Evolutionary conservation across 2,797 vertebrate genomes (phyloP), one percentile per base, ranked within the genome.

Genomic region (Benthosema pterotum): DNA sequence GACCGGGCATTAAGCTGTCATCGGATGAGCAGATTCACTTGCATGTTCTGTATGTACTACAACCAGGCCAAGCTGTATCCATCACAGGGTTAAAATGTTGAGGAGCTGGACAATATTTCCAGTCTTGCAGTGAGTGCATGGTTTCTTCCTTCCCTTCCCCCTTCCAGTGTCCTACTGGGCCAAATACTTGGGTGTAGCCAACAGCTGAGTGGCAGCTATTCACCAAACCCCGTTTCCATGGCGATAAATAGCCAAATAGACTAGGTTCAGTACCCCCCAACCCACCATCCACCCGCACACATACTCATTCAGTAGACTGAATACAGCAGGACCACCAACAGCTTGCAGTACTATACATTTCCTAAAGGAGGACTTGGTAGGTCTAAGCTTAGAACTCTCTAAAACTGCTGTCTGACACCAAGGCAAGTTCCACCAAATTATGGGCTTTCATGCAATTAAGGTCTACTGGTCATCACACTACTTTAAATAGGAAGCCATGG

Each of bases 121-220:
- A 43, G 18, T 16, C 59, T 46, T 16, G 60, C 48, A 17, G 52
- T 51, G 65, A 76, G 47, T 55, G 28, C 32, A 65, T 15, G 3
- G 43, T 52, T 16, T 42, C 46, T 25, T 47, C 25, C 28, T 46
- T 51, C 17, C 57, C 64, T 9, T 9, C 54, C 57, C 16, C 18
- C 17, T 9, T 8, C 8, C 13, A 32, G 28, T 61, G n/a, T 15
- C 43, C 57, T 12, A 32, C 61, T 28, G 60, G 47, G 68, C 69
- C 70, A 72, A 64, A 83, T 66, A 63, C 54, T 46, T 60, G 25
- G 18, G 50, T 57, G 70, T n/a, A 69, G 67, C 67, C 67, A 73
- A 80, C 83, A 85, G 82, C 85, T 84, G 80, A 87, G 75, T 70
- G 75, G 67, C 80, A 85, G 63, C 72, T 42, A 66, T 71, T 82